Evolutionary conservation across 1,140 invertebrate species (phyloP), one percentile per base, ranked within the genome.

Genomic region (Ceratina calcarata): DNA sequence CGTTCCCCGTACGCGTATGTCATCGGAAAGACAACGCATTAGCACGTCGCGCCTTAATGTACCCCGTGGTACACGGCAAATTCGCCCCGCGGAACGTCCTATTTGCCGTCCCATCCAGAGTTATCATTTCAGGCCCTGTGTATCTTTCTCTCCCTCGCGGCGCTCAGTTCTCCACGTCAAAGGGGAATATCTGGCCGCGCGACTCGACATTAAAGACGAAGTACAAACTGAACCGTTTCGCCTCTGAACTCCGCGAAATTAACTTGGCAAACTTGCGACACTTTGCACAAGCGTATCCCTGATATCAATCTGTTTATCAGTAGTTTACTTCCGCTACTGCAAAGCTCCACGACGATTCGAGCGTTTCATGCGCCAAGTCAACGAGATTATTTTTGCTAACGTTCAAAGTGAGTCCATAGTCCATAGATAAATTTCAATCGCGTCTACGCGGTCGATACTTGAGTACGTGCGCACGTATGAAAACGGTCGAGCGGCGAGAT

Each of bases 11-110:
- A 20, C 13, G 73, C 51, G 73, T 67, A 49, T 49, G 73, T 76
- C 73, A 76, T 58, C 37, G 51, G n/a, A 45, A 10, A 27, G 27
- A 24, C 61, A 32, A 58, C 62, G 32, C 32, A 58, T 76, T 76
- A 67, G 51, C 73, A 76, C 64, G 73, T 67, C 51, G 53, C 64
- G 27, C 62, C 72, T 73, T 73, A 62, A 73, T 62, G 70, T 73
- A 73, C 37, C 70, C n/a, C 20, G 70, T 18, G 16, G 51, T 45
- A 22, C 49, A 57, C 45, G 37, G 51, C 49, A 22, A 55, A 74
- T 74, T 65, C 37, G 24, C 49, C 37, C 72, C 22, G 61, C 15
- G 12, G 16, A 16, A 13, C 53, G 18, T 65, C 45, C 61, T 37
- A 73, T 73, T 73, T 62, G 22, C 57, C 45, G 20, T 62, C 15